Conservation (phyloP, 2,888 invertebrate genomes). For the Deroplatys truncata region DNA sequence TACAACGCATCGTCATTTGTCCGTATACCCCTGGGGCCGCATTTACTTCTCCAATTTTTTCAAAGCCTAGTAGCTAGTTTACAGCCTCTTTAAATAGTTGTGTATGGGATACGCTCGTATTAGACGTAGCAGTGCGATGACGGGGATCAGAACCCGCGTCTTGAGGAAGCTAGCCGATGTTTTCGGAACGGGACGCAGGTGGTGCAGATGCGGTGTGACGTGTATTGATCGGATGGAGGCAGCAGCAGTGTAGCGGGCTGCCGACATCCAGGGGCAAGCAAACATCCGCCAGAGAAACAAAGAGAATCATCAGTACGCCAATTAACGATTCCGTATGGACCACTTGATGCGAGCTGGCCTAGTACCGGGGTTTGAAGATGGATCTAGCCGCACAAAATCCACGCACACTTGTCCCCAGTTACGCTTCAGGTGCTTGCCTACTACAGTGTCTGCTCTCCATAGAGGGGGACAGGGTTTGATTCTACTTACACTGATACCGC, state of each 20-base stretch:
- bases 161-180: background rate
- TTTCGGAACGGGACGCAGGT: background rate
- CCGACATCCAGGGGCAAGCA: background rate
- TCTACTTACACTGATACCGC: no score
- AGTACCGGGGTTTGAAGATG: background rate
- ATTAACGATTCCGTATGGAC: background rate
- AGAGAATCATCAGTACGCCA: background rate
- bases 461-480: no score
- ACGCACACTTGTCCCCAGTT: background rate
- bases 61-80: no score
- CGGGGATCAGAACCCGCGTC: background rate
- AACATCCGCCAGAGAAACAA: background rate
- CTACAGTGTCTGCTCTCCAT: no score
- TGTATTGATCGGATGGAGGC: conserved; percentile 11
- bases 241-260: background rate
- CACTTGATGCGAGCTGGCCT: background rate
- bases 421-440: background rate
- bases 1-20: no score
- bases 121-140: no score
- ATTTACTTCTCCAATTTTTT: no score
- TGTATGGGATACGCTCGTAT: no score
- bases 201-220: background rate
- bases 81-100: no score
- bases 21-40: no score
- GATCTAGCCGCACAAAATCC: background rate